Evolutionary conservation across 1,140 invertebrate species (phyloP), one percentile per base, ranked within the genome.

Genomic region (Eriocheir sinensis): DNA sequence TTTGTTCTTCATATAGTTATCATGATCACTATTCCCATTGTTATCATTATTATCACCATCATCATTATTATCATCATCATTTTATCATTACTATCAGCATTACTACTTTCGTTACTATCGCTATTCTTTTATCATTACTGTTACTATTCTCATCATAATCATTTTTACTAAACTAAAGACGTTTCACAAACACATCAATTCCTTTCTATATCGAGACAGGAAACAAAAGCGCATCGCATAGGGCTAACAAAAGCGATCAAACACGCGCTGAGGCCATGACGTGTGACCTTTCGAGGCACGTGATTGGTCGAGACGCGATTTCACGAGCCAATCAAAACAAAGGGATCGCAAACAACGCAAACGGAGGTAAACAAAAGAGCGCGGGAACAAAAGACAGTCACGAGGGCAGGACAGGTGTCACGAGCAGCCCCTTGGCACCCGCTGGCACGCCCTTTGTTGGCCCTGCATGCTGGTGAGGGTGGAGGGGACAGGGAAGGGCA

Each of bases 61-160:
- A 89, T 89, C 12, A 89, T 89, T 27, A 89, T 89, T 8, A 21
- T 89, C 41, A 89, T 41, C 30, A 89, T 89, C 30, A 44, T 89
- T 44, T 32, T 89, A 15, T 12, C 48, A 3, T n/a, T n/a, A n/a
- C n/a, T n/a, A n/a, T n/a, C n/a, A n/a, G n/a, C n/a, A n/a, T n/a
- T n/a, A n/a, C n/a, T n/a, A n/a, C n/a, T n/a, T n/a, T n/a, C n/a
- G n/a, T n/a, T n/a, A n/a, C n/a, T n/a, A n/a, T n/a, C n/a, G n/a
- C n/a, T n/a, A n/a, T n/a, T n/a, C n/a, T n/a, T n/a, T n/a, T n/a
- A n/a, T n/a, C n/a, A n/a, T n/a, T n/a, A n/a, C n/a, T n/a, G n/a
- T n/a, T n/a, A n/a, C n/a, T n/a, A n/a, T n/a, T n/a, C n/a, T n/a
- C n/a, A n/a, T n/a, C n/a, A n/a, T n/a, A n/a, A n/a, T n/a, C n/a